Base-by-base conservation (phyloP, 2,797 vertebrate species). In the Poliocrania exsul region DNA sequence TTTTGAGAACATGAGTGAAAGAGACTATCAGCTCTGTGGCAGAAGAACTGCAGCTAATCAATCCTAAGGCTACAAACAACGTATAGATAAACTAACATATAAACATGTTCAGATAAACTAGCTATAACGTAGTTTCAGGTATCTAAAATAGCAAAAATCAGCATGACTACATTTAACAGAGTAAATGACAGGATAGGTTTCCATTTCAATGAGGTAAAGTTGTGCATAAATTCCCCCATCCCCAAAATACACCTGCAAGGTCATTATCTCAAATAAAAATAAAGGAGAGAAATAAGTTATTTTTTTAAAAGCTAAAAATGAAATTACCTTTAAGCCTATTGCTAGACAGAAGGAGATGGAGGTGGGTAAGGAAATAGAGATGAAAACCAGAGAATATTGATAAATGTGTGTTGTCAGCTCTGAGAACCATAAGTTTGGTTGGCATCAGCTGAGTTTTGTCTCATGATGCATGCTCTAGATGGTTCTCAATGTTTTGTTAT, bases 131-230 rank as follows among this genome's bases (percentile, higher is more conserved):
- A 89, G 44, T 20, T 88, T 35, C 20, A 83, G 64, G 40, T 72
- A 92, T 66, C 33, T 71, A 53, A 72, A 78, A 85, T 3, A 81
- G 65, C 26, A 91, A 88, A 95, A 82, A 77, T 57, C 42, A 79
- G 46, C n/a, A 54, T 58, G 79, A 71, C 53, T 57, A 92, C 37
- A 86, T 83, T 93, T 90, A 88, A 93, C 65, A 75, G 49, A 56
- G 54, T 64, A 83, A 94, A 75, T 88, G 73, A 44, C 38, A 74
- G 51, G 58, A 91, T 18, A 90, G 53, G 38, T 88, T 95, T 96
- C 61, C 46, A 62, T 88, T 92, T 94, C 82, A 93, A 74, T 89
- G 96, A 96, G 92, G 93, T 93, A 97, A 93, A 83, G 62, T 86
- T 85, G 87, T 87, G 62, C 82, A 40, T 79, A 91, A 85, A 20